phyloP scores from a whole-genome alignment of 2,797 vertebrate genomes.

The Catharus ustulatus region DNA sequence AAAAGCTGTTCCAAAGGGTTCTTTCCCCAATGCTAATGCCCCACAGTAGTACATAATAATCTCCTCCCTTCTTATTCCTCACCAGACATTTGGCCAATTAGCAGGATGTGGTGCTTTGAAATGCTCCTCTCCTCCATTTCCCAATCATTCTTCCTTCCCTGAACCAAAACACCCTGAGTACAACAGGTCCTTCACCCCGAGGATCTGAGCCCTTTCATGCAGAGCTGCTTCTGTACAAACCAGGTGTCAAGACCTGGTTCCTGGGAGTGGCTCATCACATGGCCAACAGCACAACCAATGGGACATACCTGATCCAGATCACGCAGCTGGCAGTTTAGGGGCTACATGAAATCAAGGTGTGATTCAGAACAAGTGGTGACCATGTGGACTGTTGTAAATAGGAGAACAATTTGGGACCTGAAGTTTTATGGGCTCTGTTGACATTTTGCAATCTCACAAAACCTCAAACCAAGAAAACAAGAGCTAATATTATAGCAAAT shows the following conservation, averaged over 20 bases:
- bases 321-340: neutral
- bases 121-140: neutral
- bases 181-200: neutral
- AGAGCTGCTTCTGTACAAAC: neutral
- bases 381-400: neutral
- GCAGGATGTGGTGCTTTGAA: neutral
- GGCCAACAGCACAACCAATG: neutral
- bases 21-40: neutral
- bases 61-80: neutral
- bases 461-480: neutral
- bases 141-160: neutral
- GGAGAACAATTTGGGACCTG: neutral
- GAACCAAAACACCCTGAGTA: neutral
- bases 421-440: neutral
- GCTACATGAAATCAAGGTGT: neutral
- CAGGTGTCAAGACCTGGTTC: rapidly evolving
- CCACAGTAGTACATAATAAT: neutral
- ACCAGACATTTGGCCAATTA: rapidly evolving
- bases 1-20: neutral
- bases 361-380: neutral
- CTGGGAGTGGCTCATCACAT: neutral
- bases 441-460: neutral
- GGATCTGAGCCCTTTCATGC: neutral
- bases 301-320: rapidly evolving
- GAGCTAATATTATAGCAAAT: neutral